phyloP scores from a whole-genome alignment of 2,797 vertebrate species.

The Gambusia yucatana region DNA sequence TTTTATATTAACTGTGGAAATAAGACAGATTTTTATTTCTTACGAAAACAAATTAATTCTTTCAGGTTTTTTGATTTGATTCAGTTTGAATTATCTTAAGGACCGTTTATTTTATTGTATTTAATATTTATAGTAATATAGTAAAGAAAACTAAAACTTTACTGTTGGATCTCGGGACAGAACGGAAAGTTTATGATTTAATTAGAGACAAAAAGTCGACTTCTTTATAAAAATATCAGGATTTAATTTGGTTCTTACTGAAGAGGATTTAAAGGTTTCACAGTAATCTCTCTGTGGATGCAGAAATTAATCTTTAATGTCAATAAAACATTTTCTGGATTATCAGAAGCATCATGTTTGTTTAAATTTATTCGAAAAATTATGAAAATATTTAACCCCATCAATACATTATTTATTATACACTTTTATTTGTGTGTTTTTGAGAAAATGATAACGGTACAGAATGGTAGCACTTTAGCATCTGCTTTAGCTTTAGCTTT shows the following conservation, averaged over 20 bases:
- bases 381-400: too few relatives aligned
- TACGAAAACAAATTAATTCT: background rate
- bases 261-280: background rate
- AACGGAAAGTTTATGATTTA: background rate
- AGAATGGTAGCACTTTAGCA: too few relatives aligned
- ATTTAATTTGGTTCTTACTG: background rate
- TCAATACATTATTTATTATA: too few relatives aligned
- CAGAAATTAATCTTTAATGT: background rate
- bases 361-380: too few relatives aligned
- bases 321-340: background rate
- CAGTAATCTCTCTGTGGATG: background rate
- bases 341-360: background rate
- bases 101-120: too few relatives aligned
- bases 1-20: background rate
- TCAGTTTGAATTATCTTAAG: background rate
- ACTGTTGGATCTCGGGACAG: background rate
- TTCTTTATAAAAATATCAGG: background rate
- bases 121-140: background rate
- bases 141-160: background rate
- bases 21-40: background rate
- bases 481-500: too few relatives aligned
- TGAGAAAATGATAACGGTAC: too few relatives aligned
- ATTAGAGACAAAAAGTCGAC: background rate
- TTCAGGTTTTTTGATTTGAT: background rate
- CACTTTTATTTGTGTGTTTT: too few relatives aligned